These are phyloP conservation scores for Lysandra coridon DNA, from an alignment of 2,888 invertebrate genomes.

Conservation along the genomic window DNA sequence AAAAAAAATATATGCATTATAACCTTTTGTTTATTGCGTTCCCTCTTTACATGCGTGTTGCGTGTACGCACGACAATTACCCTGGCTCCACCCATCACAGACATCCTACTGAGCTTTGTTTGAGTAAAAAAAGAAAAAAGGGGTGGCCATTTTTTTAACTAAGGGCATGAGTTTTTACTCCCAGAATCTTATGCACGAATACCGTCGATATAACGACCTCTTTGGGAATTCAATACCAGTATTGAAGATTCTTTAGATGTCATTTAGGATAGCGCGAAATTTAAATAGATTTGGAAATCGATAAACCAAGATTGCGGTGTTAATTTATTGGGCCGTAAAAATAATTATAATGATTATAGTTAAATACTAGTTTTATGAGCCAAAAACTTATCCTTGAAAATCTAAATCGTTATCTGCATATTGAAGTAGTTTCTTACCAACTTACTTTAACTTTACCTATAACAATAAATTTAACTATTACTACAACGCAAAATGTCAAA, in stretches of 20 bases:
- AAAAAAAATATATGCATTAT: slow-evolving; percentile 11
- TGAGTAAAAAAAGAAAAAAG: slow-evolving; percentile 51
- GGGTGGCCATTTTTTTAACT: slow-evolving; percentile 48
- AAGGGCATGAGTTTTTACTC: not conserved
- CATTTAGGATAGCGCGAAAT: slow-evolving; percentile 7
- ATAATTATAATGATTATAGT: not conserved
- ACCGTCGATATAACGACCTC: not conserved
- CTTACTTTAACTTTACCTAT: too few species aligned
- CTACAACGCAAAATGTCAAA: too few species aligned
- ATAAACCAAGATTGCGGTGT: not conserved
- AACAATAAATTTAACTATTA: too few species aligned
- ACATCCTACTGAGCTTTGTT: slow-evolving; percentile 64
- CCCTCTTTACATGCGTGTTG: slow-evolving; percentile 42
- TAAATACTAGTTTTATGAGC: not conserved
- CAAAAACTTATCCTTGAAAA: not conserved
- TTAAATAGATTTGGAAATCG: not conserved
- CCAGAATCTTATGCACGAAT: not conserved
- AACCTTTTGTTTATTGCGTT: slow-evolving; percentile 39
- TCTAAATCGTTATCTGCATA: not conserved
- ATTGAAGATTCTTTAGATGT: not conserved
- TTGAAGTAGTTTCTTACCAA: not conserved
- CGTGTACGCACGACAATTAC: slow-evolving; percentile 52
- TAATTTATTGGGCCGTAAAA: not conserved
- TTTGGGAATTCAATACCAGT: not conserved
- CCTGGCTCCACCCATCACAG: slow-evolving; percentile 58